Evolutionary conservation across 2,888 invertebrate species (phyloP).

Genomic region (Pogonocherus hispidulus): DNA sequence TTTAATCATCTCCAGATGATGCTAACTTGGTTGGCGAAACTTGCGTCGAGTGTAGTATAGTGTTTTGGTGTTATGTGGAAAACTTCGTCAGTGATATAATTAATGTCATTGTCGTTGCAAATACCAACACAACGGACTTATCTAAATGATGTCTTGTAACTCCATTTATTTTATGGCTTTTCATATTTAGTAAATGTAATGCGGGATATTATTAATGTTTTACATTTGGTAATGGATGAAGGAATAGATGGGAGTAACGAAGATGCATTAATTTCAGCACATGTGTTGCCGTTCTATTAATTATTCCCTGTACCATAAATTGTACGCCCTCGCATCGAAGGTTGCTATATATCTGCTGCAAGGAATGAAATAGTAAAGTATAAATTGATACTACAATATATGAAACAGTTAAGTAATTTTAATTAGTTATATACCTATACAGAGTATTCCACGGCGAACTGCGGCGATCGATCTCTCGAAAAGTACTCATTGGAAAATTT

Average conservation of each 20-base stretch:
- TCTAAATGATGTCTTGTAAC: not conserved
- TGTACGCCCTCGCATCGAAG: too few relatives aligned
- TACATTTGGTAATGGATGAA: not conserved
- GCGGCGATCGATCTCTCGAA: too few relatives aligned
- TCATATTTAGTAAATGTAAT: not conserved
- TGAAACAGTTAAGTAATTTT: too few relatives aligned
- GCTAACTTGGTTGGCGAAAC: too few relatives aligned
- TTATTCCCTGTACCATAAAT: not conserved
- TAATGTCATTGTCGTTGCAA: not conserved
- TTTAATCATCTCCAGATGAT: not conserved
- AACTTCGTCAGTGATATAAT: not conserved
- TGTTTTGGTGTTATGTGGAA: too few relatives aligned
- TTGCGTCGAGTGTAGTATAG: too few relatives aligned
- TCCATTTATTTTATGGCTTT: not conserved
- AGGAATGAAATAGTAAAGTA: too few relatives aligned
- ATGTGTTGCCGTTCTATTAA: not conserved
- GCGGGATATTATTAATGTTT: not conserved
- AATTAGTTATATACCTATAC: too few relatives aligned
- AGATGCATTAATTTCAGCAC: not conserved
- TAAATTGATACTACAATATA: too few relatives aligned
- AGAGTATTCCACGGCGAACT: too few relatives aligned
- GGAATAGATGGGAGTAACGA: not conserved
- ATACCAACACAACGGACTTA: not conserved
- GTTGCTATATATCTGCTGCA: too few relatives aligned
- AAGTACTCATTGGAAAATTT: too few relatives aligned